Evolutionary conservation across 2,113 vertebrate genomes (phyloP).

Genomic region (Amphilophus citrinellus): DNA sequence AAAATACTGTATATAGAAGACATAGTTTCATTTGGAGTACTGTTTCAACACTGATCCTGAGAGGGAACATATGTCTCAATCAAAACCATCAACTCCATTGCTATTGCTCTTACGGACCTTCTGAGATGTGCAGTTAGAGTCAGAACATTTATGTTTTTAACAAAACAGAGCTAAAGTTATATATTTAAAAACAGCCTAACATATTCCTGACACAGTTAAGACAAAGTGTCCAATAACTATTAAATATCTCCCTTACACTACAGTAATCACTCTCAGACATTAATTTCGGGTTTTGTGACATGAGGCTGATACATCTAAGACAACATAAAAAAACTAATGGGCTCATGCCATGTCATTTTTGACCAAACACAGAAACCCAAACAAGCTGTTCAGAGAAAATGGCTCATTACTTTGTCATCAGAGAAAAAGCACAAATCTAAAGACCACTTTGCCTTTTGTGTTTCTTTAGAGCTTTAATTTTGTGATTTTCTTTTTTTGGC

Average conservation of each 20-base stretch:
- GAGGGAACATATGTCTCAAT: not conserved
- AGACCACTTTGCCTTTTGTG: not conserved
- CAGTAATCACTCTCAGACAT: not conserved
- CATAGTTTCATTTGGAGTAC: not conserved
- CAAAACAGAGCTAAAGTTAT: not conserved
- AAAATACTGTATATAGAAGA: not conserved
- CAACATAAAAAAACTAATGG: not conserved
- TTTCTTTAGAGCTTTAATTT: not conserved
- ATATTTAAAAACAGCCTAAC: not conserved
- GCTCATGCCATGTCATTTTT: not conserved
- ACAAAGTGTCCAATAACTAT: not conserved
- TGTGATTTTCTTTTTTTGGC: not conserved
- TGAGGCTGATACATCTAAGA: not conserved
- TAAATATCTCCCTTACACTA: not conserved
- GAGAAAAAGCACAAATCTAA: conserved; percentile 3
- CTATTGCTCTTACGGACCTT: not conserved
- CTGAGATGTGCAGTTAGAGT: not conserved
- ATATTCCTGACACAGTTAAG: not conserved
- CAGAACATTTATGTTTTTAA: not conserved
- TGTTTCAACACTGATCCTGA: not conserved
- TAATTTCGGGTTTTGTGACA: conserved; percentile 24
- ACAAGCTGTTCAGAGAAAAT: conserved; percentile 29
- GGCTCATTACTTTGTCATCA: conserved; percentile 13
- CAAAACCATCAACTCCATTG: not conserved
- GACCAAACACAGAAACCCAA: conserved; percentile 12